These are phyloP conservation scores for Champsocephalus gunnari DNA, from an alignment of 2,797 vertebrate species.

Conservation along the genomic window DNA sequence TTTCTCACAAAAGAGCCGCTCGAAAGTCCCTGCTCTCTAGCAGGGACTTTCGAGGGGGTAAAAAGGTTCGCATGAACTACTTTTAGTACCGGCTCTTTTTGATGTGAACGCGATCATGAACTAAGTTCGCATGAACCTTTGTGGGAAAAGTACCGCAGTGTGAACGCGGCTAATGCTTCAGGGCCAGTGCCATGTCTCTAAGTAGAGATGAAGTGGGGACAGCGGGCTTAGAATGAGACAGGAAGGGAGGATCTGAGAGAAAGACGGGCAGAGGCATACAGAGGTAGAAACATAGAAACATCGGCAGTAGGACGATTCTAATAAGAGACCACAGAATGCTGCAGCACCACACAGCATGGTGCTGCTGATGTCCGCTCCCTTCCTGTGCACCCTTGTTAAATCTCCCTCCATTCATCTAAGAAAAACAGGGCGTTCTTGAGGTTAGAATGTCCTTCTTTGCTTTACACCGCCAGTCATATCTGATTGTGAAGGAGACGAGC, in stretches of 20 bases:
- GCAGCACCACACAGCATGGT: background rate
- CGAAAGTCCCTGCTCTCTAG: too few relatives aligned
- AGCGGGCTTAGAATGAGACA: background rate
- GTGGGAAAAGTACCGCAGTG: too few relatives aligned
- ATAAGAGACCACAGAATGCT: background rate
- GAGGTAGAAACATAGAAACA: conserved; percentile 2
- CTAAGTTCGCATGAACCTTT: too few relatives aligned
- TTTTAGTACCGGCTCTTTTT: too few relatives aligned
- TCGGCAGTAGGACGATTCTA: background rate
- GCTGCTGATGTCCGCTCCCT: background rate
- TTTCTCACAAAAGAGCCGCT: too few relatives aligned
- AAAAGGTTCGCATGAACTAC: too few relatives aligned
- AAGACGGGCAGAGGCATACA: conserved; percentile 13
- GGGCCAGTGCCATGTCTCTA: conserved; percentile 18
- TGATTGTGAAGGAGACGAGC: conserved; percentile 22
- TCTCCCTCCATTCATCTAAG: background rate
- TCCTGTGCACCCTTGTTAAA: background rate
- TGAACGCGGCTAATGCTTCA: background rate
- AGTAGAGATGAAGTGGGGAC: conserved; percentile 25
- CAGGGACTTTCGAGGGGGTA: too few relatives aligned
- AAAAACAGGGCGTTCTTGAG: background rate
- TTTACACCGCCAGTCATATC: conserved; percentile 1
- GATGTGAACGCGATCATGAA: too few relatives aligned
- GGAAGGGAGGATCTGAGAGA: conserved; percentile 1
- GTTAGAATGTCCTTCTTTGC: background rate